These are phyloP conservation scores for Mylabris phalerata DNA, from an alignment of 1,140 invertebrate genomes.

Conservation along the genomic window DNA sequence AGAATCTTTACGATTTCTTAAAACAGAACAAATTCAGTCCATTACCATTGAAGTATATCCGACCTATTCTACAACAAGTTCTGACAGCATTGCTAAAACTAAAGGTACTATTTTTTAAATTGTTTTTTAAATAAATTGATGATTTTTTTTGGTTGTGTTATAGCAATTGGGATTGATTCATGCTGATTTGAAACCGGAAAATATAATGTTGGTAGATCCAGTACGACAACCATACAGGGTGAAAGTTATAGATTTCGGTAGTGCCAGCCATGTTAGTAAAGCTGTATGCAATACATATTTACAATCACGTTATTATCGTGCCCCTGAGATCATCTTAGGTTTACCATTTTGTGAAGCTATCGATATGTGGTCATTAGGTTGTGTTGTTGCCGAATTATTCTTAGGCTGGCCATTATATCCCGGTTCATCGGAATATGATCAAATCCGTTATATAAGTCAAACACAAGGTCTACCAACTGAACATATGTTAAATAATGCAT, in stretches of 20 bases:
- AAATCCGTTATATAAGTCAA: conserved; percentile 87
- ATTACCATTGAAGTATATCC: conserved; percentile 94
- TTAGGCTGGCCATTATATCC: conserved; percentile 99
- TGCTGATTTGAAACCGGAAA: conserved; percentile 99
- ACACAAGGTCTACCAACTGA: conserved; percentile 91
- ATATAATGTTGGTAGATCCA: conserved; percentile 99
- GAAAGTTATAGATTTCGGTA: conserved; percentile 99
- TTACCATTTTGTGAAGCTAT: conserved; percentile 99
- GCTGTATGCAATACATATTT: conserved; percentile 99
- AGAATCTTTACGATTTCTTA: conserved; percentile 99
- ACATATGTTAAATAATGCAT: conserved; percentile 97
- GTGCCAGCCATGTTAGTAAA: conserved; percentile 97
- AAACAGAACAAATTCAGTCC: conserved; percentile 99
- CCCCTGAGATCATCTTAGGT: conserved; percentile 97
- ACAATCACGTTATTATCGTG: conserved; percentile 97
- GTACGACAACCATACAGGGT: conserved; percentile 93
- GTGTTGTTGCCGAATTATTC: conserved; percentile 98
- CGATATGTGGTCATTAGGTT: conserved; percentile 99
- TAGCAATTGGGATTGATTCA: conserved; percentile 98
- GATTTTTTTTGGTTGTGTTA: conserved; percentile 8
- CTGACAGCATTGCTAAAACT: conserved; percentile 96
- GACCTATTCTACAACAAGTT: conserved; percentile 98
- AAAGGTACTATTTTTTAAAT: conserved; percentile 55
- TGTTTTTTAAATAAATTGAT: conserved; percentile 5
- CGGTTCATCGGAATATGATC: conserved; percentile 99